Evolutionary conservation across 2,888 invertebrate genomes (phyloP), one percentile per base, ranked within the genome.

Genomic region (Cryptophagus acutangulus): DNA sequence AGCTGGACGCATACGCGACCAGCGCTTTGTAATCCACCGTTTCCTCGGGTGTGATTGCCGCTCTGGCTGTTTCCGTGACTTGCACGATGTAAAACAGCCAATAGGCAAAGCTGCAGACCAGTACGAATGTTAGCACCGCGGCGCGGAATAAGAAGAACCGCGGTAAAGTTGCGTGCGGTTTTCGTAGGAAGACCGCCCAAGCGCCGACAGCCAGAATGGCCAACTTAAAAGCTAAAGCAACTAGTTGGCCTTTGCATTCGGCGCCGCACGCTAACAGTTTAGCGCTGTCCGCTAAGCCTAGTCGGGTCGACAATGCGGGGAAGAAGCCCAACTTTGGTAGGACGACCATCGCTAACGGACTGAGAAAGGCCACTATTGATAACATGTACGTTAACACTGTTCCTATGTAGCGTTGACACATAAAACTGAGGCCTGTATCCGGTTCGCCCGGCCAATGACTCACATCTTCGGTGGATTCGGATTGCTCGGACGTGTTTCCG

Each of bases 11-110:
- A 62, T 93, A 97, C 38, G 86, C 84, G 16, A 97, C 94, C 61
- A 96, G 74, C 14, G 86, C 84, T 65, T 87, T 86, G 66, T 93
- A 94, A 65, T 88, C 85, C 28, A 82, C 78, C 6, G 84, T 84
- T 68, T 84, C 83, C 59, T 87, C 87, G 0, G 84, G 84, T 38
- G 85, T 82, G 0, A 84, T 82, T 4, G 86, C 79, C 38, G 87
- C 86, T 67, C 84, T 81, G 0, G 86, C 83, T 12, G 84, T 83
- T 67, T 87, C 87, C 1, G 85, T 85, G 38, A 84, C 80, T 70
- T 96, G 90, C 36, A 96, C 94, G 58, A 91, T 84, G 67, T 96
- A 99, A 71, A 99, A 99, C 12, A 99, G 74, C 97, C 99, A 99
- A 72, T 93, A 97, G 2, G 95, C 87, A 71, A 96, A 93, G 47